Base-by-base conservation (phyloP, 1,140 invertebrate species). In the Ceratina australensis region DNA sequence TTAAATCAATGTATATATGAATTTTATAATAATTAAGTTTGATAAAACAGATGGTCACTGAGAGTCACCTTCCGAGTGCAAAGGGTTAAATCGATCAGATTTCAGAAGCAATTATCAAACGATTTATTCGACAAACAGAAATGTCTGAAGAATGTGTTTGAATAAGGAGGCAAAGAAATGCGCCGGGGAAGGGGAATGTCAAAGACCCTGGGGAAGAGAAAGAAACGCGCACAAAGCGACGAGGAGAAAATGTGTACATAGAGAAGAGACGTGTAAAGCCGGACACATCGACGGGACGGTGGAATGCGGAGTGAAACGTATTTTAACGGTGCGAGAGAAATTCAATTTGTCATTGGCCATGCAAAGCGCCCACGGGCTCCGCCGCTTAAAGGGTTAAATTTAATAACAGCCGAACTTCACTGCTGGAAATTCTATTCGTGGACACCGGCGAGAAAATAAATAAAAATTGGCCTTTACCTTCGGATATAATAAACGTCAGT, bases 281-380 rank as follows among this genome's bases (percentile, higher is more conserved):
- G 22, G 61, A 47, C 16, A 68, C 26, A 20, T 2, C 16, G 26
- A 24, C 57, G 28, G 26, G 47, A 2, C 10, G 24, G 33, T 69
- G 50, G 49, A 42, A 65, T 47, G 26, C 47, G 18, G 15, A 52
- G n/a, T 50, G 60, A 66, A 71, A 78, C 47, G 49, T 28, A 28
- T 26, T 77, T 82, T 72, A 81, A 80, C 63, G 63, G 63, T 18
- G 66, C 56, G 33, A 47, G 75, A 82, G 69, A 80, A 82, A 83
- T 73, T 79, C 69, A 69, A 69, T 82, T 73, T 71, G 52, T 83
- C 74, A 79, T 71, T 8, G 65, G 33, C 54, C 60, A 72, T 60
- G 74, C 59, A 78, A 82, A 82, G 68, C 68, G 69, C 22, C 13
- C 52, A 15, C n/a, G 28, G 67, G 28, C 24, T 72, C 76, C 47